A percentile compares a stretch with the other conserved stretches of the same genome.
Conservation (phyloP, 2,113 vertebrate species). For the Clarias magur region DNA sequence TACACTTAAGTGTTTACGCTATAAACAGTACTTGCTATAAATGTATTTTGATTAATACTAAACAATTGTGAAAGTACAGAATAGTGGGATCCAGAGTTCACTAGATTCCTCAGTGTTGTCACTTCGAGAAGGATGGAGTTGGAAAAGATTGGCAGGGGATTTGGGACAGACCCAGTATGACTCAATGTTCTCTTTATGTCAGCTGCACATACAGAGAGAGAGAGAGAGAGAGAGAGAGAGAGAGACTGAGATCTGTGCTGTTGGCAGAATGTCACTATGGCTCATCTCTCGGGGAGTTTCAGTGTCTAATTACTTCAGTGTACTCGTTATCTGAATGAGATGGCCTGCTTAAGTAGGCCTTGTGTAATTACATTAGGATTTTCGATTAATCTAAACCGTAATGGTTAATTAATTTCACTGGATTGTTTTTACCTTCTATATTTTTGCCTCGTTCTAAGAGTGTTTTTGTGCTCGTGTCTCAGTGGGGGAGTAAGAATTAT, state of each 20-base stretch:
- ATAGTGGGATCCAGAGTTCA: background rate
- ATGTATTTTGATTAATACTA: background rate
- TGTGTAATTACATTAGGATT: conserved; percentile 56
- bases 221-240: conserved; percentile 1
- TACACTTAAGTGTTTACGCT: background rate
- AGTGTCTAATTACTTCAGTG: conserved; percentile 49
- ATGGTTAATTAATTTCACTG: conserved; percentile 52
- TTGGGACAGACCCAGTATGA: conserved; percentile 16
- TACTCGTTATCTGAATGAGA: conserved; percentile 53
- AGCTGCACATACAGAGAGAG: conserved; percentile 7
- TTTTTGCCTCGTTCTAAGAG: background rate
- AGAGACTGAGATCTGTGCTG: conserved; percentile 25
- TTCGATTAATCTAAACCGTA: conserved; percentile 55
- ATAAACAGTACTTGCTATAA: background rate
- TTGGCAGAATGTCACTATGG: conserved; percentile 18
- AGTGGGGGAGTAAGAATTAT: background rate
- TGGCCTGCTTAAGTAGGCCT: conserved; percentile 47
- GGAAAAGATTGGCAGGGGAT: background rate
- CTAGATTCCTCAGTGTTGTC: background rate
- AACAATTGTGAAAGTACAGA: background rate
- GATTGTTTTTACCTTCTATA: conserved; percentile 17
- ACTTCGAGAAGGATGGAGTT: background rate
- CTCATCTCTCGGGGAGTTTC: conserved; percentile 45
- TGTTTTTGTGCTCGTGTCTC: conserved; percentile 24
- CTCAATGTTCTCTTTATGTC: conserved; percentile 26